Percentiles rank a stretch among this genome's conserved stretches.
Evolutionary conservation across 2,888 invertebrate genomes (phyloP).

Genomic region (Acronicta leporina): DNA sequence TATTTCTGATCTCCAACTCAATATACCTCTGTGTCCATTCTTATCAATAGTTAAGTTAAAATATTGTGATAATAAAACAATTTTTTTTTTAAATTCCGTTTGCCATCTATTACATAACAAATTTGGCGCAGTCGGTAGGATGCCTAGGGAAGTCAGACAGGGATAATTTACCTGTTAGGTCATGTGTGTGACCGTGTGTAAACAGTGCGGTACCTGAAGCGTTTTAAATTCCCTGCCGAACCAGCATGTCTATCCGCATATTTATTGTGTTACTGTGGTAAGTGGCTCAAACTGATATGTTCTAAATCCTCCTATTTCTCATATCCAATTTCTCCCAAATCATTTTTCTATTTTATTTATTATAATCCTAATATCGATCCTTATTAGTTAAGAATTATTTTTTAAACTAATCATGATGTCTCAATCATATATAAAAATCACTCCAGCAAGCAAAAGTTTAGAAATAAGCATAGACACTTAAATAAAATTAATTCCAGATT

Average conservation of each 20-base stretch:
- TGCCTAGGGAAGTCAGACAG: conserved; percentile 1
- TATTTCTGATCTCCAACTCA: no score
- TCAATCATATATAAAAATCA: neutral
- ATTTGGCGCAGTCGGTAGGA: no score
- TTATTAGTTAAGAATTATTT: no score
- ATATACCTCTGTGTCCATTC: no score
- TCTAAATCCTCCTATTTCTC: neutral
- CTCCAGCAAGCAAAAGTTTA: neutral
- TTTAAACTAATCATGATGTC: no score
- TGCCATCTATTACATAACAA: no score
- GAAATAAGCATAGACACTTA: conserved; percentile 1
- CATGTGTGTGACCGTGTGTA: neutral
- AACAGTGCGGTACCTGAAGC: neutral
- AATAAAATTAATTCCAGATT: conserved; percentile 5
- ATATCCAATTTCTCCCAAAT: neutral
- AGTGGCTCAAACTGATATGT: conserved; percentile 9
- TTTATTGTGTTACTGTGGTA: conserved; percentile 7
- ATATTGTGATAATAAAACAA: no score
- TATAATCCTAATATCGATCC: no score
- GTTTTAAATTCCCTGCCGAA: conserved; percentile 2
- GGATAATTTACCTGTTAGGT: neutral
- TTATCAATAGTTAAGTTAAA: no score
- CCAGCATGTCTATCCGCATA: conserved; percentile 1
- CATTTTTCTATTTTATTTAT: neutral
- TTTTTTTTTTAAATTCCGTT: no score